These are phyloP conservation scores for Sylvicola cinctus DNA, from an alignment of 2,888 invertebrate species.

Conservation along the genomic window DNA sequence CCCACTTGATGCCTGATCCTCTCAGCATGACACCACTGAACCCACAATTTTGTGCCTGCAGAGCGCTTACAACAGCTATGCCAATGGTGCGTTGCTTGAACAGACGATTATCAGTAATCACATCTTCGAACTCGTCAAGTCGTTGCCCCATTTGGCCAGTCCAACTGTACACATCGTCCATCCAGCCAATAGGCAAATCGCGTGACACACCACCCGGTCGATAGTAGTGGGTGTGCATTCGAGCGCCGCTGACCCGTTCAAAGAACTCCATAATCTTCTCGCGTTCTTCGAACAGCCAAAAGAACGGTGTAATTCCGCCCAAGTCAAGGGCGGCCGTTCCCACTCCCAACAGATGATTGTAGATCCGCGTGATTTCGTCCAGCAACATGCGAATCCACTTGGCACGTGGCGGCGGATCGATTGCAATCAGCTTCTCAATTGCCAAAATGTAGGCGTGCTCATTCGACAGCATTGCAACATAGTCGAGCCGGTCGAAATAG, in stretches of 20 bases:
- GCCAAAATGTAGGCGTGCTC: constrained; percentile 62
- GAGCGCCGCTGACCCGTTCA: constrained; percentile 62
- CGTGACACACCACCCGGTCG: constrained; percentile 61
- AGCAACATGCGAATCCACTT: constrained; percentile 60
- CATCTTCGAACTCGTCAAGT: constrained; percentile 69
- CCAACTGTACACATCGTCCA: constrained; percentile 62
- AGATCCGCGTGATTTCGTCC: constrained; percentile 52
- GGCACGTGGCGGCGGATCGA: constrained; percentile 53
- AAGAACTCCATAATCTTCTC: constrained; percentile 73
- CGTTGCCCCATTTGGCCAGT: constrained; percentile 43
- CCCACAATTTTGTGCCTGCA: constrained; percentile 56
- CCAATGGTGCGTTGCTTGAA: constrained; percentile 49
- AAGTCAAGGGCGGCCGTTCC: constrained; percentile 58
- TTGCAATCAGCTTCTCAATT: constrained; percentile 62
- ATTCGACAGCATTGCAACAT: constrained; percentile 65
- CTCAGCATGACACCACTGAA: constrained; percentile 59
- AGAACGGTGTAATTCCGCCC: constrained; percentile 74
- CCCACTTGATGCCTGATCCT: constrained; percentile 72
- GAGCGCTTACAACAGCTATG: constrained; percentile 49
- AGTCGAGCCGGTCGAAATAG: constrained; percentile 74
- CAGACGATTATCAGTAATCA: constrained; percentile 54
- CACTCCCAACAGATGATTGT: constrained; percentile 61
- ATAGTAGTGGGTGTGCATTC: constrained; percentile 67
- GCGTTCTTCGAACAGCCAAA: constrained; percentile 80
- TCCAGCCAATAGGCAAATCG: constrained; percentile 52